phyloP scores from a whole-genome alignment of 1,140 invertebrate genomes.

The Diorhabda elongata region DNA sequence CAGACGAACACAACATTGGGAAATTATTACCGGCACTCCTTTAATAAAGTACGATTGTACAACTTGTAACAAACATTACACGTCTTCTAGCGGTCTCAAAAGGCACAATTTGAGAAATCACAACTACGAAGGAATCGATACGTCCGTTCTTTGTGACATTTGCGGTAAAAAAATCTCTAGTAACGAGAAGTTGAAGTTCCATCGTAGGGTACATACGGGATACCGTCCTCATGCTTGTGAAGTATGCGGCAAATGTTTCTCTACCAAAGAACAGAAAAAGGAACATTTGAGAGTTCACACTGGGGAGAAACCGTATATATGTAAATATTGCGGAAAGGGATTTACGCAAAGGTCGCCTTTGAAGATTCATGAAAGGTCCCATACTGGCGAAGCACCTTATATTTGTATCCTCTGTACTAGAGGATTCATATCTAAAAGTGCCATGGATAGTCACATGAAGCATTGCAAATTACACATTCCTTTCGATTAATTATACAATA shows the following conservation, averaged over 20 bases:
- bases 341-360: conserved; percentile 61
- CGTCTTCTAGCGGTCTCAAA: conserved; percentile 36
- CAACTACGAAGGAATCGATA: conserved; percentile 32
- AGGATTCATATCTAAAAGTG: conserved; percentile 58
- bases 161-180: conserved; percentile 76
- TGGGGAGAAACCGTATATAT: conserved; percentile 38
- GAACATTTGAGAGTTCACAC: conserved; percentile 55
- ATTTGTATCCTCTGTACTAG: conserved; percentile 63
- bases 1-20: conserved; percentile 42
- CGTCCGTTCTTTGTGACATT: conserved; percentile 58
- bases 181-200: conserved; percentile 64
- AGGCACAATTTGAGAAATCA: conserved; percentile 38
- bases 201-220: conserved; percentile 66
- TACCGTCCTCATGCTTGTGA: conserved; percentile 61
- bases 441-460: conserved; percentile 54
- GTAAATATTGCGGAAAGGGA: conserved; percentile 52
- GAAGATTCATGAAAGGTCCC: conserved; percentile 70
- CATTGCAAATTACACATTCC: conserved; percentile 27
- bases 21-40: conserved; percentile 42
- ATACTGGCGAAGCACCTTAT: conserved; percentile 73
- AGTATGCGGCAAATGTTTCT: conserved; percentile 55
- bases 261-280: conserved; percentile 58
- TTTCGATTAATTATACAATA: not conserved
- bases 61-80: conserved; percentile 42
- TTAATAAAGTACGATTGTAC: conserved; percentile 42